Percentiles rank a stretch among this genome's conserved stretches.
Conservation (phyloP, 2,113 vertebrate species). For the Formicarius rufipectus region DNA sequence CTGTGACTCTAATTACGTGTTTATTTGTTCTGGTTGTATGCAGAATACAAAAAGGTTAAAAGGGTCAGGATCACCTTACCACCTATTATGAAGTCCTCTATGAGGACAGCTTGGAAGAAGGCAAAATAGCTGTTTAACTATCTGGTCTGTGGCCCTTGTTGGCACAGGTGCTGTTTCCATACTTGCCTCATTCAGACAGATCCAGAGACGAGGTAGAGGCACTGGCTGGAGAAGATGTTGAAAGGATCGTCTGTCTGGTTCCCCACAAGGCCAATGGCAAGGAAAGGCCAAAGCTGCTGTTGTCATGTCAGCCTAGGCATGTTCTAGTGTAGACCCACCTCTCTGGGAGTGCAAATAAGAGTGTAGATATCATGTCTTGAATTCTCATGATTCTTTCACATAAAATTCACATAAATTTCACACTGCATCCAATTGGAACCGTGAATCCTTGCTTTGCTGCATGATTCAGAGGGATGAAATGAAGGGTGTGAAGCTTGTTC, state of each 20-base stretch:
- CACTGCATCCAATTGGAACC: not conserved
- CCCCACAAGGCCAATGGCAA: not conserved
- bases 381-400: not conserved
- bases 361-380: not conserved
- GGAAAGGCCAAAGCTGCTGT: not conserved
- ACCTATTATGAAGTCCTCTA: not conserved
- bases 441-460: not conserved
- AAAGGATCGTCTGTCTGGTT: not conserved
- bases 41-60: not conserved
- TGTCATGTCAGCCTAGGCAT: fast-evolving
- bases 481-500: not conserved
- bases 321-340: fast-evolving
- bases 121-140: not conserved
- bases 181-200: not conserved
- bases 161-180: not conserved
- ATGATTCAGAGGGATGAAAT: not conserved
- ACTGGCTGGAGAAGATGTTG: not conserved
- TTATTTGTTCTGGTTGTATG: not conserved
- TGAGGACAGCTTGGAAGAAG: not conserved
- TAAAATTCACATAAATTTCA: slow-evolving; percentile 16
- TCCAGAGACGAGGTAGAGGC: not conserved
- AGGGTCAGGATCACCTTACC: not conserved
- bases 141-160: not conserved
- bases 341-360: fast-evolving
- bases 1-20: not conserved